A percentile compares a stretch with the other conserved stretches of the same genome.
These are phyloP conservation scores for Lepus europaeus DNA, from an alignment of 2,113 vertebrate genomes.

Conservation along the genomic window DNA sequence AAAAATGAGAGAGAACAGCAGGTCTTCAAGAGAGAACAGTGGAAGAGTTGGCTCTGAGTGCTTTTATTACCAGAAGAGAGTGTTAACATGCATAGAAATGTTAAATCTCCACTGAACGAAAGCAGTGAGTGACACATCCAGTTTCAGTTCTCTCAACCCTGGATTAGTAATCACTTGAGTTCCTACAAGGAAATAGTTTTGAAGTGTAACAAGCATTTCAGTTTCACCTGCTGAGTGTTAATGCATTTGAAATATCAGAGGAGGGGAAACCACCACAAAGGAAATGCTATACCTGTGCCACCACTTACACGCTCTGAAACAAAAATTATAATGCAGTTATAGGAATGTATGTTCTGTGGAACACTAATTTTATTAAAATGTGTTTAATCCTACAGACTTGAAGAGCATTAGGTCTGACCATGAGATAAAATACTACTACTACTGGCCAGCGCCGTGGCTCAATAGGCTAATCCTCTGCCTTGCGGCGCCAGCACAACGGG, in stretches of 20 bases:
- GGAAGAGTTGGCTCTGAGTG: background rate
- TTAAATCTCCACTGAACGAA: constrained; percentile 22
- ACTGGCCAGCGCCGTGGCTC: too few species aligned
- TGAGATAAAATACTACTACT: background rate
- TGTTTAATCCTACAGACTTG: background rate
- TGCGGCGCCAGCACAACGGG: too few species aligned
- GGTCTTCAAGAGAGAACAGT: constrained; percentile 58
- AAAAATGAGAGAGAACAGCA: constrained; percentile 70
- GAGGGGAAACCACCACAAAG: background rate
- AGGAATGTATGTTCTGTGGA: background rate
- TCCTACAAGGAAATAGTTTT: constrained; percentile 1
- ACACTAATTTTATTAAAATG: background rate
- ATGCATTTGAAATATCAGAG: constrained; percentile 45
- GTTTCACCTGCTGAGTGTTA: constrained; percentile 44
- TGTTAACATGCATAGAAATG: constrained; percentile 67
- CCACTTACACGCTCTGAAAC: background rate
- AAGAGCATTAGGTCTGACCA: background rate
- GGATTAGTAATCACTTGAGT: constrained; percentile 23
- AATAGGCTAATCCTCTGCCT: too few species aligned
- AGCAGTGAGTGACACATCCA: constrained; percentile 52
- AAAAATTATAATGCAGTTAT: constrained; percentile 13
- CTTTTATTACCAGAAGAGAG: constrained; percentile 45
- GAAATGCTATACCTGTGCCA: background rate
- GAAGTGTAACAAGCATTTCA: constrained; percentile 56
- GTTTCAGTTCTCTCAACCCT: background rate